These are phyloP conservation scores for Tryphoninae sp. DNA, from an alignment of 2,888 invertebrate species.

Conservation along the genomic window DNA sequence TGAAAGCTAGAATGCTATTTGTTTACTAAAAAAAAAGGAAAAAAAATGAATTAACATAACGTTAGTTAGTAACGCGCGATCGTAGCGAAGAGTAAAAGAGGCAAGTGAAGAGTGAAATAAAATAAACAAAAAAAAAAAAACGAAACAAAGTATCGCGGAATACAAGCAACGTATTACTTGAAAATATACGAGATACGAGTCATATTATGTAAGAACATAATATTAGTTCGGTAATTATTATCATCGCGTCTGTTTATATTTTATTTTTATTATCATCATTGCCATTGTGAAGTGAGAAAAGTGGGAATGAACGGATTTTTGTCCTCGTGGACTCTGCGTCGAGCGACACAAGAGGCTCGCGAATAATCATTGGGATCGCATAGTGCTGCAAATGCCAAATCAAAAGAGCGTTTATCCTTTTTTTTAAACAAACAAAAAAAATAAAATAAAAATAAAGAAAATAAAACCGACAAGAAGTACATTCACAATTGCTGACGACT, in stretches of 20 bases:
- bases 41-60: conserved; percentile 42
- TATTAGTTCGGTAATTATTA: conserved; percentile 74
- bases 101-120: conserved; percentile 50
- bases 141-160: conserved; percentile 64
- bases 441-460: conserved; percentile 26
- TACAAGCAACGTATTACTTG: conserved; percentile 70
- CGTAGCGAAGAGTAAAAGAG: conserved; percentile 64
- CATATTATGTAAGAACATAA: conserved; percentile 71
- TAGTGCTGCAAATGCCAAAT: conserved; percentile 76
- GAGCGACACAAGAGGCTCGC: conserved; percentile 19
- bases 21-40: conserved; percentile 72
- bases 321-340: conserved; percentile 38
- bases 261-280: conserved; percentile 75
- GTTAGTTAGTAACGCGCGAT: conserved; percentile 64
- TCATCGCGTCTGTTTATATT: conserved; percentile 73
- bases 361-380: conserved; percentile 66
- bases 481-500: conserved; percentile 63
- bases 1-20: conserved; percentile 76
- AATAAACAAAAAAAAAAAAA: conserved; percentile 46
- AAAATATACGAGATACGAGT: conserved; percentile 68
- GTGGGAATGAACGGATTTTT: conserved; percentile 61
- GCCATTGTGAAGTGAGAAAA: conserved; percentile 65
- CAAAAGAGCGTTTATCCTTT: conserved; percentile 68
- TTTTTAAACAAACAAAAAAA: conserved; percentile 41
- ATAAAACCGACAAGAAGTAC: conserved; percentile 56